These are phyloP conservation scores for Carterocephalus palaemon DNA, from an alignment of 2,888 invertebrate species.

Conservation along the genomic window DNA sequence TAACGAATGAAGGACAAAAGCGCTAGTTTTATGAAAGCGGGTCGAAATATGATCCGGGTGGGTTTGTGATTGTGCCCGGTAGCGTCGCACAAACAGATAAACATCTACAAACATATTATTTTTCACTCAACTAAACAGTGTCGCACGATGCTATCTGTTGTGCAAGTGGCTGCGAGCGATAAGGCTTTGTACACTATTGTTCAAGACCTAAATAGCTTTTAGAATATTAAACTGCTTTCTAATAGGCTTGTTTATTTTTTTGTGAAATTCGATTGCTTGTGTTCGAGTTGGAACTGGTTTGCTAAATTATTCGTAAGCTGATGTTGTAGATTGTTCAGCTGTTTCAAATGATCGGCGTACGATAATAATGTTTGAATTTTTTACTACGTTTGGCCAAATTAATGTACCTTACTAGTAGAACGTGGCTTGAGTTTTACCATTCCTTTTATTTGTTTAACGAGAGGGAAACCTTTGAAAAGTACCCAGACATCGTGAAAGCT, in stretches of 20 bases:
- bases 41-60: slow-evolving; percentile 46
- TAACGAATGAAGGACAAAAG: slow-evolving; percentile 20
- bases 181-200: slow-evolving; percentile 27
- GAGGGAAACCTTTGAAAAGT: too few species aligned
- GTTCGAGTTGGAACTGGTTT: too few species aligned
- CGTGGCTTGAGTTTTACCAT: too few species aligned
- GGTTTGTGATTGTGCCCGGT: slow-evolving; percentile 38
- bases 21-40: not conserved
- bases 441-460: too few species aligned
- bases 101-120: slow-evolving; percentile 70
- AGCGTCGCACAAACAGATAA: slow-evolving; percentile 57
- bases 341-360: too few species aligned
- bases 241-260: slow-evolving; percentile 26
- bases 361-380: too few species aligned
- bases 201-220: slow-evolving; percentile 28
- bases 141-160: slow-evolving; percentile 47
- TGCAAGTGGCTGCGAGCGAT: slow-evolving; percentile 55
- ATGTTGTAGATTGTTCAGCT: too few species aligned
- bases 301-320: too few species aligned
- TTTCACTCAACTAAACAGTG: slow-evolving; percentile 66
- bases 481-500: too few species aligned
- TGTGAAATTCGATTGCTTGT: not conserved
- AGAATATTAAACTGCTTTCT: slow-evolving; percentile 40
- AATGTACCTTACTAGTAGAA: too few species aligned
- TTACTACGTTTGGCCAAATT: too few species aligned